Evolutionary conservation across 2,797 vertebrate species (phyloP), one percentile per base, ranked within the genome.

Genomic region (Argentina silus): DNA sequence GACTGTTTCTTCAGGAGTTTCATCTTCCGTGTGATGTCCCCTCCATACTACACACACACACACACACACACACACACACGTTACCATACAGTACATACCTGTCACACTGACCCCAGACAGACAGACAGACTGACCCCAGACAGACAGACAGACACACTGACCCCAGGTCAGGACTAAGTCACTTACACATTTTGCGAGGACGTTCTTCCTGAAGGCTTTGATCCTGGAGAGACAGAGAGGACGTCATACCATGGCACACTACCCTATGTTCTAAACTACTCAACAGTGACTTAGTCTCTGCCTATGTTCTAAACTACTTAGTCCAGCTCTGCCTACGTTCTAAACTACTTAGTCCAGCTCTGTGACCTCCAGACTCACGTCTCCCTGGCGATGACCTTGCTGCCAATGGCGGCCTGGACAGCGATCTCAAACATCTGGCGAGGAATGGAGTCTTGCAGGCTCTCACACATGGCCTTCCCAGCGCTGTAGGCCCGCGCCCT

Each of bases 181-280:
- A 98, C 97, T 78, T 94, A 99, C 97, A 89, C 98, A 99, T 96
- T 99, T 99, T 85, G 97, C 98, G 3, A 99, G 89, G 68, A 99
- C 97, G 69, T 99, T 96, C 85, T 99, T 99, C 78, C 94, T 95
- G 79, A 93, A 98, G 0, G 97, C 93, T 91, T 98, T 99, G 81
- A 99, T 95, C 78, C 97, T 99, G 92, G 94, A 95, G 42, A 92
- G 19, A 27, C 76, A 78, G 66, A 42, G 67, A 77, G 14, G 80
- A 3, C 60, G 21, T 63, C 3, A 64, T 2, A 47, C 70, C 7
- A 67, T 7, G n/a, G n/a, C n/a, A n/a, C n/a, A n/a, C n/a, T n/a
- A n/a, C n/a, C n/a, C n/a, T n/a, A n/a, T n/a, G n/a, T 3, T 48
- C 23, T 6, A 11, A 15, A 19, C 44, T 21, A 51, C 45, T 23